Conservation (phyloP, 2,797 vertebrate species). For the Lepidocolaptes lacrymiger region DNA sequence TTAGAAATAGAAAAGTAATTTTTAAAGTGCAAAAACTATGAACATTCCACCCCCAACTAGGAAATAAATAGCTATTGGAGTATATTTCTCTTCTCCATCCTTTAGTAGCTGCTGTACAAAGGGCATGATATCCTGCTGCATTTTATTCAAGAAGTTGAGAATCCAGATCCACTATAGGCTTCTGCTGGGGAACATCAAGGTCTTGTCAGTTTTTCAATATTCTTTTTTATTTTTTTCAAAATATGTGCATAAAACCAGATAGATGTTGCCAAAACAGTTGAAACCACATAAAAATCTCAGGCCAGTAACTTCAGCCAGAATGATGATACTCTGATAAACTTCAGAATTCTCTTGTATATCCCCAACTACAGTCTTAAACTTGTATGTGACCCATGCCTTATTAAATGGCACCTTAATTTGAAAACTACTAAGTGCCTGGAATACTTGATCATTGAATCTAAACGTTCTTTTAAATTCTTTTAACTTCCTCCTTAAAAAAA, state of each 20-base stretch:
- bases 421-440: neutral
- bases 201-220: neutral
- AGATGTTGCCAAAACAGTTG: neutral
- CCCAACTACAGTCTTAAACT: neutral
- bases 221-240: neutral
- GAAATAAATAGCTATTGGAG: neutral
- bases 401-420: conserved; percentile 13
- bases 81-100: neutral
- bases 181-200: neutral
- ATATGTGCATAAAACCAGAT: neutral
- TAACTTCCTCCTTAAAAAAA: conserved; percentile 20
- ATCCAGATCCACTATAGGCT: neutral
- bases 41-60: neutral
- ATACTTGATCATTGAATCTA: conserved; percentile 16
- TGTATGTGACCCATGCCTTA: neutral
- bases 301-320: neutral
- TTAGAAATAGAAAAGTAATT: neutral
- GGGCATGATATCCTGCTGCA: neutral
- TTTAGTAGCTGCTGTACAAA: neutral
- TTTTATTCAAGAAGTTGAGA: neutral
- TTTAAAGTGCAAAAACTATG: neutral
- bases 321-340: neutral
- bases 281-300: neutral
- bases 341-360: neutral
- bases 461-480: conserved; percentile 41